A percentile compares a stretch with the other conserved stretches of the same genome.
phyloP scores from a whole-genome alignment of 2,113 vertebrate species.

The Cheirogaleus medius region DNA sequence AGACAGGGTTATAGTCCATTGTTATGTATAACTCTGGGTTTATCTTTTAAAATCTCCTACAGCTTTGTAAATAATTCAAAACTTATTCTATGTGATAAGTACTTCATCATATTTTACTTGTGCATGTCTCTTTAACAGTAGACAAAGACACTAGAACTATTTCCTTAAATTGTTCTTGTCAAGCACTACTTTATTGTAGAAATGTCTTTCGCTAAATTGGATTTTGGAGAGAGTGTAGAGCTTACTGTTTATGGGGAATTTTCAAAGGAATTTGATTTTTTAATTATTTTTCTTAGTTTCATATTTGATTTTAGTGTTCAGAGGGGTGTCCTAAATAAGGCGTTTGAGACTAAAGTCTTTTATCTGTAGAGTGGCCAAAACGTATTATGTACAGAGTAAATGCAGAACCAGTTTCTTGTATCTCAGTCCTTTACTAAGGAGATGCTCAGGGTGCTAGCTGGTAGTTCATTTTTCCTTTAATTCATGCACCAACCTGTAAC shows the following conservation, averaged over 20 bases:
- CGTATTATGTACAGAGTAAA: neutral
- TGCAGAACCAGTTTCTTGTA: neutral
- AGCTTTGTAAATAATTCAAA: constrained; percentile 32
- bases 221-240: constrained; percentile 63
- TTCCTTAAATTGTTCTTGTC: constrained; percentile 57
- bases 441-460: neutral
- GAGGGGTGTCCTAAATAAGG: constrained; percentile 59
- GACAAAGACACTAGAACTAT: constrained; percentile 26
- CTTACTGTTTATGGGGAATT: constrained; percentile 59
- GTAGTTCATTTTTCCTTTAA: constrained; percentile 9
- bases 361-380: neutral
- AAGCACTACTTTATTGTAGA: constrained; percentile 62
- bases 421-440: neutral
- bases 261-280: constrained; percentile 72
- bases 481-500: neutral
- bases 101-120: constrained; percentile 33
- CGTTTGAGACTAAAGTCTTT: constrained; percentile 19
- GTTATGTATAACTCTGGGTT: neutral
- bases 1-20: neutral
- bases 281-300: constrained; percentile 62
- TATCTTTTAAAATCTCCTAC: neutral
- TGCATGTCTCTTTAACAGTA: constrained; percentile 42
- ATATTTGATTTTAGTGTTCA: constrained; percentile 68
- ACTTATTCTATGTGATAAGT: neutral
- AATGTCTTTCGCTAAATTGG: constrained; percentile 56